These are phyloP conservation scores for Pygocentrus nattereri DNA, from an alignment of 2,797 vertebrate species.

Conservation along the genomic window DNA sequence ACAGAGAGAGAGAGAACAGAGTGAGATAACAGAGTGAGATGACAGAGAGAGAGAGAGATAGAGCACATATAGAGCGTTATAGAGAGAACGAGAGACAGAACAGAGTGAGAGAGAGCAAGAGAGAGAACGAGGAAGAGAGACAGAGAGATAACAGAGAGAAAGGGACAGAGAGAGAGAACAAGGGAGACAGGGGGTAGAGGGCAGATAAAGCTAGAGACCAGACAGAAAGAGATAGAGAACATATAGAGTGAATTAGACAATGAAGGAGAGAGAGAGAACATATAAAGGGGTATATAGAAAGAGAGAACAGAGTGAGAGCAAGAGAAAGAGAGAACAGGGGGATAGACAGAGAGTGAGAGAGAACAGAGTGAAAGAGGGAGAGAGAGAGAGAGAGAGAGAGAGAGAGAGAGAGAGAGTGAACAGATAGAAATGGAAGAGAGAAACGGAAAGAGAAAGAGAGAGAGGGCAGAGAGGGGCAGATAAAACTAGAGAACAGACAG, in stretches of 20 bases:
- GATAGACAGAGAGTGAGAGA: constrained; percentile 1
- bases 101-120: neutral
- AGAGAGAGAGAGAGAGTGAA: neutral
- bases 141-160: neutral
- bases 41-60: neutral
- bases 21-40: neutral
- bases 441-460: neutral
- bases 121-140: neutral
- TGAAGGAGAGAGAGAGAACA: neutral
- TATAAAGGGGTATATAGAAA: neutral
- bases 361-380: neutral
- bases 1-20: too few species aligned
- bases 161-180: neutral
- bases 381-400: constrained; percentile 14
- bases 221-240: neutral
- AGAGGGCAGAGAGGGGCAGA: neutral
- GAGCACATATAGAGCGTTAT: neutral
- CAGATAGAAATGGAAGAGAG: neutral
- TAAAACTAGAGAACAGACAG: neutral
- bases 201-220: too few species aligned
- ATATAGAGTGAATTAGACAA: too few species aligned
- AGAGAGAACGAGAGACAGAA: neutral
- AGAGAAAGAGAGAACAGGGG: neutral
- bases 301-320: too few species aligned
- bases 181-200: neutral